phyloP scores from a whole-genome alignment of 2,888 invertebrate genomes.

The Caradrina clavipalpis region DNA sequence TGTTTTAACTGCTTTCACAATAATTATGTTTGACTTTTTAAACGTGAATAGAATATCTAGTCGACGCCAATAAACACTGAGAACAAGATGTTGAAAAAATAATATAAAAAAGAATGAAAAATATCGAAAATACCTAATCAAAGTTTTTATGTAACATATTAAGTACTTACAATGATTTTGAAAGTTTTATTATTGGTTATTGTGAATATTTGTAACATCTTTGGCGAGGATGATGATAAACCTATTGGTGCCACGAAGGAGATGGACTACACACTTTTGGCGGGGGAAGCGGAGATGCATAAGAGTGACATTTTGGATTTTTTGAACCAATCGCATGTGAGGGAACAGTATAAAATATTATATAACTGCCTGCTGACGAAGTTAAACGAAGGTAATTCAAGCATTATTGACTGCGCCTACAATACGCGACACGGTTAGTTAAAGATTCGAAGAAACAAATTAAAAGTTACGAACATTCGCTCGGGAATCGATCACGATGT shows the following conservation, averaged over 20 bases:
- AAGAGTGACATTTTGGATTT: slow-evolving; percentile 80
- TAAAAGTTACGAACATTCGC: slow-evolving; percentile 42
- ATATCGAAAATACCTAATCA: slow-evolving; percentile 2
- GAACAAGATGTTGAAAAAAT: slow-evolving; percentile 33
- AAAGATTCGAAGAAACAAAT: slow-evolving; percentile 49
- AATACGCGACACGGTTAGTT: slow-evolving; percentile 48
- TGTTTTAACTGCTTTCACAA: slow-evolving; percentile 64
- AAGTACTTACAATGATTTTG: slow-evolving; percentile 49
- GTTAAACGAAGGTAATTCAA: slow-evolving; percentile 71
- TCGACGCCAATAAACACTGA: background rate
- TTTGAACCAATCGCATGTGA: slow-evolving; percentile 75
- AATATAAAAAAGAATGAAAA: slow-evolving; percentile 39
- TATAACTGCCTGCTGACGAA: slow-evolving; percentile 77
- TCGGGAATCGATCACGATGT: slow-evolving; percentile 35
- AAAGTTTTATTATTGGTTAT: slow-evolving; percentile 48
- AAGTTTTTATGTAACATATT: slow-evolving; percentile 5
- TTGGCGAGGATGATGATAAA: slow-evolving; percentile 54
- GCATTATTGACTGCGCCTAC: slow-evolving; percentile 4
- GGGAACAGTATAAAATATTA: slow-evolving; percentile 75
- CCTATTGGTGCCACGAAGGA: slow-evolving; percentile 65
- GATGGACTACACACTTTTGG: slow-evolving; percentile 80
- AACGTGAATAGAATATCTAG: slow-evolving; percentile 17
- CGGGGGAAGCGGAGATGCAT: slow-evolving; percentile 79
- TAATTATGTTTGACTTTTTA: slow-evolving; percentile 41
- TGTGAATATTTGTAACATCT: slow-evolving; percentile 35